Base-by-base conservation (phyloP, 2,888 invertebrate genomes). In the Scaptomyza caliginosa region DNA sequence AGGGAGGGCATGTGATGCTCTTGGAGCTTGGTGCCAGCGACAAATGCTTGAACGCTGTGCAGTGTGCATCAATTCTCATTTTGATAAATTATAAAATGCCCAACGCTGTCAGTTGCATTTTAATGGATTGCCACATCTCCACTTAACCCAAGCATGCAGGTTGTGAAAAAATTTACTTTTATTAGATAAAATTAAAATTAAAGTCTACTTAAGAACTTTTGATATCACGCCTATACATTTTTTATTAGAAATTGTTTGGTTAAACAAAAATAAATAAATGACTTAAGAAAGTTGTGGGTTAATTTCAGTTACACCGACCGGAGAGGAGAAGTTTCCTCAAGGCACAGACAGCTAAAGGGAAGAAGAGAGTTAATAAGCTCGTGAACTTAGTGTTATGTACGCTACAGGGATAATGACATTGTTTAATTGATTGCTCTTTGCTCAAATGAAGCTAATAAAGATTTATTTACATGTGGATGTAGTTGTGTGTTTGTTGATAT, bases 51-150 rank as follows among this genome's bases (percentile, higher is more conserved):
- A 52, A 46, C 32, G 13, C 40, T 23, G 7, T 28, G 63, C 51
- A 39, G 59, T 45, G 70, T 54, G 74, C 83, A 84, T 84, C 88
- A 86, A 84, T 84, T 84, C 86, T 88, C 83, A 84, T 84, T 86
- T 83, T 88, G 88, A 88, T 84, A 84, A 84, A 84, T 84, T 84
- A 86, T 83, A 77, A 80, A 88, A 86, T 77, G 65, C 65, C 69
- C 71, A 70, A 39, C 32, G 50, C 56, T 62, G 64, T 49, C 66
- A 64, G 58, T 57, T 42, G 11, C 65, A 62, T 49, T 56, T 59
- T 63, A 74, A 74, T 74, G 60, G 77, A 77, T 74, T 77, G 63
- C 63, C 34, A 42, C 50, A 43, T 23, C 26, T 30, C 11, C 49
- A 16, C 26, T 55, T 50, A 65, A 65, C 52, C 28, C 63, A 38